phyloP scores from a whole-genome alignment of 1,140 invertebrate species.

The Araneus ventricosus region DNA sequence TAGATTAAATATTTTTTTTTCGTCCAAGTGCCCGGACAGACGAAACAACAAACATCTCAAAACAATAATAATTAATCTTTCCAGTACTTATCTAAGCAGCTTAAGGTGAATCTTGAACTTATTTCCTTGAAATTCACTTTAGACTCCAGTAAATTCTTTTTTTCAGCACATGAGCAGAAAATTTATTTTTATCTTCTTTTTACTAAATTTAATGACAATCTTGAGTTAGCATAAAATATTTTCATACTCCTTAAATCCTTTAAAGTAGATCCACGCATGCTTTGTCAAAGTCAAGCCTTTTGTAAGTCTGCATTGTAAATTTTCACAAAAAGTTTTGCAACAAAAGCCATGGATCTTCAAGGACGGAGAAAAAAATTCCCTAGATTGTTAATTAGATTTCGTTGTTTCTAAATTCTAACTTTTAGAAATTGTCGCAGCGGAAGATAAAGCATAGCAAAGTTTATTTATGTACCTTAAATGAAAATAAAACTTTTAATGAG shows the following conservation, averaged over 20 bases:
- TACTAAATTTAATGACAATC: background rate
- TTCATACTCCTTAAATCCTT: background rate
- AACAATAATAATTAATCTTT: background rate
- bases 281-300: background rate
- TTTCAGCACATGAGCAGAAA: background rate
- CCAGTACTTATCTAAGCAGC: too few relatives aligned
- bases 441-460: too few relatives aligned
- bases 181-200: background rate
- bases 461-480: too few relatives aligned
- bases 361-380: too few relatives aligned
- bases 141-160: background rate
- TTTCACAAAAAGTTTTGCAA: background rate
- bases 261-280: background rate
- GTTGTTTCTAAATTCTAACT: too few relatives aligned
- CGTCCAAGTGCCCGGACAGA: too few relatives aligned
- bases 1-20: too few relatives aligned
- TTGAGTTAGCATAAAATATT: background rate
- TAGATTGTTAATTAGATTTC: too few relatives aligned
- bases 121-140: background rate
- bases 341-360: slow-evolving; percentile 11
- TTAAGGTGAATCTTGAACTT: background rate
- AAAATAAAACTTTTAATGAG: too few relatives aligned
- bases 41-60: background rate
- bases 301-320: background rate
- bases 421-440: too few relatives aligned